phyloP scores from a whole-genome alignment of 2,888 invertebrate species.

The Pachycephus smyrnensis region DNA sequence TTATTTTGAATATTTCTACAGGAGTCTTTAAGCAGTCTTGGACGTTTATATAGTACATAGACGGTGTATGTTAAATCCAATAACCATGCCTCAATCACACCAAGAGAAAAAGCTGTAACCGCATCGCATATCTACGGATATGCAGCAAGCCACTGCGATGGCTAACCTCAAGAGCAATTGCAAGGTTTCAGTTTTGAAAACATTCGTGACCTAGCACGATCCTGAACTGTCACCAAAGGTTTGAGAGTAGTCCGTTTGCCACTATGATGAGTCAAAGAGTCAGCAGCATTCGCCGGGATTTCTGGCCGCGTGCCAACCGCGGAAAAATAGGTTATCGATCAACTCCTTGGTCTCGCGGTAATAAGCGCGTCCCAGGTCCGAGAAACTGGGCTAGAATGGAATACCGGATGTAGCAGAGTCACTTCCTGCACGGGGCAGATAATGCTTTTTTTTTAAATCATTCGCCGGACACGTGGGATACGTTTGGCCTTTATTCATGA shows the following conservation, averaged over 20 bases:
- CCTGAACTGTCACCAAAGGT: background rate
- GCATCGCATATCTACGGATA: background rate
- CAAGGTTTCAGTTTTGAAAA: constrained; percentile 28
- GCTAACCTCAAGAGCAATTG: background rate
- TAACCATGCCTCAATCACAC: background rate
- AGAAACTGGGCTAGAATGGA: background rate
- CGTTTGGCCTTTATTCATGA: background rate
- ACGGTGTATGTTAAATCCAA: background rate
- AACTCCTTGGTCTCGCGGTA: constrained; percentile 30
- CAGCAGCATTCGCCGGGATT: constrained; percentile 37
- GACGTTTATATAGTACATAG: no score
- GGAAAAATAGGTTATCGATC: constrained; percentile 60
- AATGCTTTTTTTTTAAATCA: background rate
- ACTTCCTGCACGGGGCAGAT: background rate
- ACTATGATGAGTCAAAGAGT: constrained; percentile 27
- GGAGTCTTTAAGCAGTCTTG: background rate
- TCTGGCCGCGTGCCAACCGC: constrained; percentile 52
- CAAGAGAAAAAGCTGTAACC: no score
- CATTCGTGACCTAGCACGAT: constrained; percentile 39
- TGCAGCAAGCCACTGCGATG: background rate
- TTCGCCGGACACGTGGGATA: background rate
- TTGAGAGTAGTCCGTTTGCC: background rate
- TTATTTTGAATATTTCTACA: background rate
- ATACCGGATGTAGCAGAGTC: background rate
- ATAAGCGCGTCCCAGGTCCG: background rate